phyloP scores from a whole-genome alignment of 2,888 invertebrate genomes.

The Timandra comae region DNA sequence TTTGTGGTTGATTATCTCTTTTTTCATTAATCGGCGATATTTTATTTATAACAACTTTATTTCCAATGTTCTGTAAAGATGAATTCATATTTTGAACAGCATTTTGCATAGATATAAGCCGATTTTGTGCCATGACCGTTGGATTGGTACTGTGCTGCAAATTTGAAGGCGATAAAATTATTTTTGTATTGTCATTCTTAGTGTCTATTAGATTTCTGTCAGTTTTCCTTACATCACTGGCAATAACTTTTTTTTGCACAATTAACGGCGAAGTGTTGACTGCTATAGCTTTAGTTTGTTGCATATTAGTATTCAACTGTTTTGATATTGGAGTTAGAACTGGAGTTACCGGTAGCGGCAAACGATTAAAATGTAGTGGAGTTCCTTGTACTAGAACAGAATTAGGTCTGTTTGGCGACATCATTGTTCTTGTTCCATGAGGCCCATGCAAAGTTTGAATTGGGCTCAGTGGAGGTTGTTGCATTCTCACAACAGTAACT shows the following conservation, averaged over 20 bases:
- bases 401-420: conserved; percentile 64
- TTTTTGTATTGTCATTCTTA: conserved; percentile 51
- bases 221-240: conserved; percentile 46
- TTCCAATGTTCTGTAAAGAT: conserved; percentile 42
- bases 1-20: conserved; percentile 45
- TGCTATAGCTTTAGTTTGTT: conserved; percentile 49
- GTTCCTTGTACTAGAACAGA: conserved; percentile 66
- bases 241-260: conserved; percentile 57
- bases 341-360: conserved; percentile 78
- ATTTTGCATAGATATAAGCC: conserved; percentile 65
- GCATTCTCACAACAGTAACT: conserved; percentile 72
- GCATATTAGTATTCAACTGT: conserved; percentile 67
- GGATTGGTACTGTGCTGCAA: conserved; percentile 53
- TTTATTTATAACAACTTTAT: conserved; percentile 58
- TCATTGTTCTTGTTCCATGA: conserved; percentile 53
- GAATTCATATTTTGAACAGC: conserved; percentile 55
- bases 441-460: conserved; percentile 63
- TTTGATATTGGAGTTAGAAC: conserved; percentile 76
- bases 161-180: conserved; percentile 58
- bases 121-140: conserved; percentile 64
- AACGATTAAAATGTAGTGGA: conserved; percentile 68
- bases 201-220: conserved; percentile 44
- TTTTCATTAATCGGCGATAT: conserved; percentile 50
- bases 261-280: conserved; percentile 39
- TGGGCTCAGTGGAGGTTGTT: conserved; percentile 65